Base-by-base conservation (phyloP, 2,888 invertebrate species). In the Malthinus seriepunctatus region DNA sequence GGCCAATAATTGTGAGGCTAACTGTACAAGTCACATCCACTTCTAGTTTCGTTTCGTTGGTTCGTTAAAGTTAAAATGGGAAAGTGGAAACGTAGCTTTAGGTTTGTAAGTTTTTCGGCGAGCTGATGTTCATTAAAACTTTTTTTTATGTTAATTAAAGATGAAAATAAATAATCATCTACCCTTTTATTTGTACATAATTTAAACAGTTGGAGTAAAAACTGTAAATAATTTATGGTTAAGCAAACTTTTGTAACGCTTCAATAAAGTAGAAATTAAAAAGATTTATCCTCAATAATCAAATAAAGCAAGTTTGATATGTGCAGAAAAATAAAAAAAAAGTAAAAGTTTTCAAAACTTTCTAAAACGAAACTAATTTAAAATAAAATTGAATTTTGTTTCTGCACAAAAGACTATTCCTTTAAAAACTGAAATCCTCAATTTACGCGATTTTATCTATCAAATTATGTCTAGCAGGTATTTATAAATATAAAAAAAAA, bases 371-470 rank as follows among this genome's bases (percentile, higher is more conserved):
- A 23, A 23, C 23, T 23, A 23, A 23, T 23, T 23, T 23, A 23
- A 23, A 23, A 23, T 14, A 12, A 42, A 42, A 42, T 42, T 42
- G 39, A 42, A 42, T 42, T 42, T 14, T 23, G 39, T 42, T 6
- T 42, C 15, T 42, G 39, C 39, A 42, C 23, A 15, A 9, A 42
- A 42, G 14, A 23, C 5, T 42, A 42, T 42, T 42, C 15, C 11
- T 42, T 42, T 14, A 42, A 42, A 42, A 42, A n/a, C 39, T 49
- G 12, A 23, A 51, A 47, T 15, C 15, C 31, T 42, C 34, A 5
- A 23, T 23, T n/a, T n/a, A n/a, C n/a, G 12, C 56, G 7, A 39
- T 32, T 56, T 51, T 31, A 15, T 11, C 23, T 52, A 57, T 57
- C 42, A 15, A 31, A 54, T 59, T 59, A 50, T 39, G 47, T 15